Percentiles rank a stretch among this genome's conserved stretches.
These are phyloP conservation scores for Nycticryphes semicollaris DNA, from an alignment of 2,113 vertebrate genomes.

Conservation along the genomic window DNA sequence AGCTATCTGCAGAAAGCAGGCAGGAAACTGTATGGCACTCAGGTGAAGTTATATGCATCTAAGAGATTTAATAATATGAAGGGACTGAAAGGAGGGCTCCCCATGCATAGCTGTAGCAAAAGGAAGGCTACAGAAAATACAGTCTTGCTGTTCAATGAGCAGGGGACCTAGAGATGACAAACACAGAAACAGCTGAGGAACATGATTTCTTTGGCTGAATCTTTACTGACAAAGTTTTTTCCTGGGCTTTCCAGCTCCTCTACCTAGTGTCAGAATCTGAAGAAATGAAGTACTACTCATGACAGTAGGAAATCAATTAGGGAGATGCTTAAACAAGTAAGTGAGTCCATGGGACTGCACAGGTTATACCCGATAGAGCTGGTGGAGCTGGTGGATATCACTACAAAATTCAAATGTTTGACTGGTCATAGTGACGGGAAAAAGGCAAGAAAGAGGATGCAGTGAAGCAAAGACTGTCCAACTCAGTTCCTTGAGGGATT, in stretches of 20 bases:
- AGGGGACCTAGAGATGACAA: background rate
- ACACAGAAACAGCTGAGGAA: background rate
- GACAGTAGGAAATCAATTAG: background rate
- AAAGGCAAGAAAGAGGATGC: background rate
- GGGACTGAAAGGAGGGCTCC: background rate
- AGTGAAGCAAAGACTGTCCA: background rate
- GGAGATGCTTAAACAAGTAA: background rate
- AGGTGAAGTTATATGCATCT: background rate
- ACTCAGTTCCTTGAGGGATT: background rate
- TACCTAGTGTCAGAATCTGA: background rate
- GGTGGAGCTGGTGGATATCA: background rate
- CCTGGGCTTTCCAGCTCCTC: background rate
- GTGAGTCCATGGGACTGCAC: background rate
- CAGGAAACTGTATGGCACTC: background rate
- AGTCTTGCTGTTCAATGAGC: background rate
- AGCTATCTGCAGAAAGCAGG: background rate
- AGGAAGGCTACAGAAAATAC: background rate
- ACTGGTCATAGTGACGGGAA: background rate
- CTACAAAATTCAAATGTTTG: background rate
- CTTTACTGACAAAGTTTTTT: background rate
- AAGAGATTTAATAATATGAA: background rate
- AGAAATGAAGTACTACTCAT: background rate
- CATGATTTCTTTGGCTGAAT: background rate
- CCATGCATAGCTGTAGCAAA: accelerated
- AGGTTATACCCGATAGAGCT: background rate